Base-by-base conservation (phyloP, 1,140 invertebrate genomes). In the Hormaphis cornu region DNA sequence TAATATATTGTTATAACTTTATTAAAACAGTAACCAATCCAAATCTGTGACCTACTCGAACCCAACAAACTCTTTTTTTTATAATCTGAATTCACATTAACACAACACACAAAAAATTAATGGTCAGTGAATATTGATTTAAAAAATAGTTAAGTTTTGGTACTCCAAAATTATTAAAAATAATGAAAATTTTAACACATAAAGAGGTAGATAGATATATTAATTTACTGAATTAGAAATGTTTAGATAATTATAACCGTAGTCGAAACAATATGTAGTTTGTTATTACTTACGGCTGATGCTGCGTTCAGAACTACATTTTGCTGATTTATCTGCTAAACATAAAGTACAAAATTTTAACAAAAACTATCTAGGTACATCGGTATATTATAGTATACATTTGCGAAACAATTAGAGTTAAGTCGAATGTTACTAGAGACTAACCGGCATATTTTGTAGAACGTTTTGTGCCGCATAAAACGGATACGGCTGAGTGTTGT, bases 361-460 rank as follows among this genome's bases (percentile, higher is more conserved):
- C 20, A 48, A 2, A 22, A 4, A 48, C n/a, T 46, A 46, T 46
- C 18, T n/a, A 8, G n/a, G 12, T 46, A n/a, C n/a, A 46, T 46
- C 4, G 18, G 6, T n/a, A 46, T 16, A 46, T 40, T 40, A 40
- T 14, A 8, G 7, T 40, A 14, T 8, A 8, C 7, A 40, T 8
- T 8, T 40, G 14, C 7, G 14, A 40, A 40, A 40, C 7, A 40
- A 40, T 8, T 8, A 40, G 7, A 37, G 5, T 52, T 52, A 7
- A 22, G 4, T 53, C 4, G n/a, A 53, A 30, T n/a, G 0, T 9
- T 54, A 30, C 1, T 44, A 7, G n/a, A n/a, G 20, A 48, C 44
- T 66, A n/a, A 66, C 61, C 10, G 61, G 3, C 8, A 66, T 33
- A 14, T 35, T 66, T 66, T 50, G 61, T 30, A 66, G 20, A 22